phyloP scores from a whole-genome alignment of 2,113 vertebrate genomes.

The Coptodon bakossiorum region DNA sequence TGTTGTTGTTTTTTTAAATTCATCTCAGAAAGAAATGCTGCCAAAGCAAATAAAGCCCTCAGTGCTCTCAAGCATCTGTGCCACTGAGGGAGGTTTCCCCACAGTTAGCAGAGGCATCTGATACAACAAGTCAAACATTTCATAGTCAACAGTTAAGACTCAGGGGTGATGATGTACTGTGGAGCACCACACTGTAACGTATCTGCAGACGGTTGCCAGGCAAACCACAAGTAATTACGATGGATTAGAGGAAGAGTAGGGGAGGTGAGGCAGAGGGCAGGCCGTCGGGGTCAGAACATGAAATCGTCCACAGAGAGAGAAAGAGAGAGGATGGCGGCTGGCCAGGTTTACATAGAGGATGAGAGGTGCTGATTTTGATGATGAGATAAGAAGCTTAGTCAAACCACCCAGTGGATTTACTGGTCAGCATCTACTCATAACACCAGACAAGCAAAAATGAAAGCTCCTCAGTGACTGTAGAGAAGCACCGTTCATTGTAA shows the following conservation, averaged over 20 bases:
- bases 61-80: background rate
- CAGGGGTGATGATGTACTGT: background rate
- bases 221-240: conserved; percentile 40
- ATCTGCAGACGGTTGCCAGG: conserved; percentile 25
- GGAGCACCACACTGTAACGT: background rate
- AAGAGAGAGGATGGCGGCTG: background rate
- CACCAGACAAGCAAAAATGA: background rate
- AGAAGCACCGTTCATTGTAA: background rate
- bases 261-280: background rate
- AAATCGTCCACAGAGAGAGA: background rate
- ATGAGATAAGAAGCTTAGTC: conserved; percentile 29
- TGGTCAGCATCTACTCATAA: conserved; percentile 11
- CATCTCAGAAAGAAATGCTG: background rate
- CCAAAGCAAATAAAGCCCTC: conserved; percentile 13
- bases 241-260: background rate
- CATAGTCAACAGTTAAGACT: conserved; percentile 21
- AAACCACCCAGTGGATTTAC: conserved; percentile 2
- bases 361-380: conserved; percentile 35
- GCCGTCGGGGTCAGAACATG: background rate
- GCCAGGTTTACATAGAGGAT: conserved; percentile 1
- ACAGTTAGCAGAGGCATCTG: background rate
- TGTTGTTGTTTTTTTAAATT: background rate
- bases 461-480: background rate
- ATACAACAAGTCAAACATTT: conserved; percentile 30
- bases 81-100: background rate